phyloP scores from a whole-genome alignment of 2,113 vertebrate species.

The Progne subis region DNA sequence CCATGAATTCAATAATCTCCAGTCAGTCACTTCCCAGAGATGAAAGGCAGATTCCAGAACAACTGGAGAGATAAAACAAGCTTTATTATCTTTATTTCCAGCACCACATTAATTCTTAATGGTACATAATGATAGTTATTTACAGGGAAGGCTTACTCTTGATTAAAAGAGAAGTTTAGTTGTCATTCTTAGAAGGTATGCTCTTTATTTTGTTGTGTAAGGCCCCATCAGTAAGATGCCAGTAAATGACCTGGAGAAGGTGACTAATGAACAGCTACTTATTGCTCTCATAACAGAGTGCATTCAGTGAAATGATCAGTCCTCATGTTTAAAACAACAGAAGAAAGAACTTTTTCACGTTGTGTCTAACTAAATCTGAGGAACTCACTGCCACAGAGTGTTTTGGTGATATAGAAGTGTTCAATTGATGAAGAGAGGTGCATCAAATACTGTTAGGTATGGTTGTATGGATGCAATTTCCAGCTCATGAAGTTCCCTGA shows the following conservation, averaged over 20 bases:
- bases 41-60: conserved; percentile 21
- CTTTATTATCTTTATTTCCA: conserved; percentile 5
- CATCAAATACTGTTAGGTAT: background rate
- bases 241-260: background rate
- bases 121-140: conserved; percentile 31
- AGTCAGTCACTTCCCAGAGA: conserved; percentile 7
- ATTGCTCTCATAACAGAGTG: background rate
- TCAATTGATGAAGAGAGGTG: conserved; percentile 14
- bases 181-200: conserved; percentile 44
- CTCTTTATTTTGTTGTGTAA: conserved; percentile 30
- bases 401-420: background rate
- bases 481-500: background rate
- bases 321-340: conserved; percentile 1
- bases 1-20: background rate
- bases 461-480: background rate
- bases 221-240: background rate
- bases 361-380: background rate
- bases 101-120: conserved; percentile 34
- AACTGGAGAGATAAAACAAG: conserved; percentile 9
- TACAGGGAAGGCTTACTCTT: conserved; percentile 6
- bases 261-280: background rate
- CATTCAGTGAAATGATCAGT: background rate
- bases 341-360: background rate
- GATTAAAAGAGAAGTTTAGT: conserved; percentile 53
- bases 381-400: background rate